Conservation (phyloP, 2,797 vertebrate species). For the Yasuhikotakia modesta region DNA sequence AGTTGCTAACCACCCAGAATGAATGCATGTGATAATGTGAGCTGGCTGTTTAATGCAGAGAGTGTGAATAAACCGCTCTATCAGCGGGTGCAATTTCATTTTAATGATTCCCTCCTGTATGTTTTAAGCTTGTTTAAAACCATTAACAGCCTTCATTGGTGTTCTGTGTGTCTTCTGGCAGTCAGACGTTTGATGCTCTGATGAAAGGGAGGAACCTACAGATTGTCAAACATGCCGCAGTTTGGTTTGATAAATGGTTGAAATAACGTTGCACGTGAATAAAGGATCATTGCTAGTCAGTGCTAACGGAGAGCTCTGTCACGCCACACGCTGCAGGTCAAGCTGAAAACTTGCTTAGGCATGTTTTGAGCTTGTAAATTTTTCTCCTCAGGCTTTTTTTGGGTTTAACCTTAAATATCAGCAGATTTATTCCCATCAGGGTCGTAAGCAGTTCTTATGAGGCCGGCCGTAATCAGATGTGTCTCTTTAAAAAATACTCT, state of each 20-base stretch:
- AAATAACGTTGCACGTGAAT: not conserved
- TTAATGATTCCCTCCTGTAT: not conserved
- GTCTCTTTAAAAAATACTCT: too few relatives aligned
- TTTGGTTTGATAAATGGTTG: not conserved
- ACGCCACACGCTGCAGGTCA: not conserved
- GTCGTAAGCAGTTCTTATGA: not conserved
- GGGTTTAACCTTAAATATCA: not conserved
- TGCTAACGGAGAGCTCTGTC: not conserved
- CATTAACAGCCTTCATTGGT: not conserved
- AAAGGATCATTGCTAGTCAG: not conserved
- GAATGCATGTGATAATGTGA: not conserved
- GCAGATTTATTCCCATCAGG: not conserved
- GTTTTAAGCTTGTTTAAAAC: not conserved
- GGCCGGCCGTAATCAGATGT: not conserved
- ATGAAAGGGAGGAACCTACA: not conserved
- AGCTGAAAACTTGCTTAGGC: constrained; percentile 10
- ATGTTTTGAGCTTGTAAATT: not conserved
- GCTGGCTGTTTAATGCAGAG: not conserved
- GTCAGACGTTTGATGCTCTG: not conserved
- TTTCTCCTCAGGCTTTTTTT: not conserved
- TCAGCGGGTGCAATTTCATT: not conserved
- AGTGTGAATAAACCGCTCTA: not conserved
- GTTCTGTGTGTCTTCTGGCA: constrained; percentile 2
- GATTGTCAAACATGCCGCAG: not conserved
- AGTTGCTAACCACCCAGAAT: not conserved